Evolutionary conservation across 1,140 invertebrate species (phyloP).

Genomic region (Diorhabda elongata): DNA sequence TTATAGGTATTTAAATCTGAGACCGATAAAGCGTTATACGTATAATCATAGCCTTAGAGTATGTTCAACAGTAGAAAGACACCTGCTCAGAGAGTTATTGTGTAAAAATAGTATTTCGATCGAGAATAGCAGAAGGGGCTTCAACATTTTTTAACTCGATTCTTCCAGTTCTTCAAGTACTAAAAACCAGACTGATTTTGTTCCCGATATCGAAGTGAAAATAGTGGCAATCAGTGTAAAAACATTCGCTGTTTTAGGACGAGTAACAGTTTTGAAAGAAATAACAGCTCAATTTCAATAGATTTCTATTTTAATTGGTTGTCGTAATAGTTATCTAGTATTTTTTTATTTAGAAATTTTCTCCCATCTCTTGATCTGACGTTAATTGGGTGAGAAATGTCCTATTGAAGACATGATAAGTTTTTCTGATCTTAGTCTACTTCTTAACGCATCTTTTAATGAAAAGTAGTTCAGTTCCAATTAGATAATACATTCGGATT

Average conservation of each 20-base stretch:
- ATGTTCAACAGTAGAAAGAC: neutral
- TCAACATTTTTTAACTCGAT: neutral
- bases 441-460: too few relatives aligned
- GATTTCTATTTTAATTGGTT: neutral
- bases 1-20: constrained; percentile 3
- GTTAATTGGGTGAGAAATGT: too few relatives aligned
- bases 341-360: too few relatives aligned
- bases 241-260: too few relatives aligned
- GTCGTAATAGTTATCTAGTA: too few relatives aligned
- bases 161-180: neutral
- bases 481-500: too few relatives aligned
- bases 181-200: neutral
- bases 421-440: too few relatives aligned
- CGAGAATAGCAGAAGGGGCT: neutral
- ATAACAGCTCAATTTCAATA: neutral
- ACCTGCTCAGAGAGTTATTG: neutral
- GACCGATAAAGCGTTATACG: neutral
- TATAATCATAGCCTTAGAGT: neutral
- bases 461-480: too few relatives aligned
- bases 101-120: neutral
- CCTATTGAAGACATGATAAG: too few relatives aligned
- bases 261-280: neutral
- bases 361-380: too few relatives aligned
- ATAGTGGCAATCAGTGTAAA: too few relatives aligned
- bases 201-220: too few relatives aligned